phyloP scores from a whole-genome alignment of 2,113 vertebrate genomes.

The Suricata suricatta region DNA sequence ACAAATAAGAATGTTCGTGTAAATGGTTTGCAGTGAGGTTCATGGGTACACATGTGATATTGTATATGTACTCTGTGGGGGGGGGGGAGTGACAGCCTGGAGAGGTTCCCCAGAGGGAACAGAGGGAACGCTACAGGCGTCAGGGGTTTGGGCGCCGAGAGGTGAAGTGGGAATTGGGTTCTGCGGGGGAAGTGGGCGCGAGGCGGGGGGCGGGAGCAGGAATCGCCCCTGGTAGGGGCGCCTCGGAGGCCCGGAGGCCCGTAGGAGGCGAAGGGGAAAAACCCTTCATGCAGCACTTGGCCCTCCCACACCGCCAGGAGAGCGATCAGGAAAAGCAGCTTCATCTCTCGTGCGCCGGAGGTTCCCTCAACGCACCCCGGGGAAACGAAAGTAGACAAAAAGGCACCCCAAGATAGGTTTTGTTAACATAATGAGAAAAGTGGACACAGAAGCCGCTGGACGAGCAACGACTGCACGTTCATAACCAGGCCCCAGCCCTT shows the following conservation, averaged over 20 bases:
- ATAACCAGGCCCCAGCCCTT: fast-evolving
- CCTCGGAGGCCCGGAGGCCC: background rate
- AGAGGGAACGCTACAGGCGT: background rate
- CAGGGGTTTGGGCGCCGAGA: no score
- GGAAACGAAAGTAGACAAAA: background rate
- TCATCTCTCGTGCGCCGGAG: fast-evolving
- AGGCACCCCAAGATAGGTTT: background rate
- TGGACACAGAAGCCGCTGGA: fast-evolving
- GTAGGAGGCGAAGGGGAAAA: background rate
- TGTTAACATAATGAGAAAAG: background rate
- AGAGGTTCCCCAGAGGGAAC: background rate
- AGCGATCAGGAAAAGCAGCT: background rate
- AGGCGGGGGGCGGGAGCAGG: background rate
- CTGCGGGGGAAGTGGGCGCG: no score
- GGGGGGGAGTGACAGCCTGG: background rate
- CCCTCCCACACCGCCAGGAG: fast-evolving
- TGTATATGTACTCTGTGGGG: background rate
- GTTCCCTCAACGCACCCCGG: background rate
- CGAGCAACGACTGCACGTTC: fast-evolving
- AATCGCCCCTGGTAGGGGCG: fast-evolving
- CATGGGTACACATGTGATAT: background rate
- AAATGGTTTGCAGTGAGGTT: background rate
- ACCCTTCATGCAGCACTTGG: background rate
- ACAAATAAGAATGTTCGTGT: background rate
- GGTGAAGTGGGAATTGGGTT: background rate